Evolutionary conservation across 2,797 vertebrate genomes (phyloP).

Genomic region (Sebastes paucispinis): DNA sequence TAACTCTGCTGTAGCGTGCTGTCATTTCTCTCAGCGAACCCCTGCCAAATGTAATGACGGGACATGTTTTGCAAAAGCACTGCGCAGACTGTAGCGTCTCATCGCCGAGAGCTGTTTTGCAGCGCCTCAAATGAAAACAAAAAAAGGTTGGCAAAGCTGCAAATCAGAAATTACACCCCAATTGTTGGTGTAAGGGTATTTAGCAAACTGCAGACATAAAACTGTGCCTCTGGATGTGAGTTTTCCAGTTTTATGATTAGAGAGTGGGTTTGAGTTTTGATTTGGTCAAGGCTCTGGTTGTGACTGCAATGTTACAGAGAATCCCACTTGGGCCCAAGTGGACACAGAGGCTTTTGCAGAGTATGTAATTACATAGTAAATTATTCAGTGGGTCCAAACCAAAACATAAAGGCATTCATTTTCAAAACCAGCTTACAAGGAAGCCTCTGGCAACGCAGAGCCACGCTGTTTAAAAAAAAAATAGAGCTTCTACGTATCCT

Average conservation of each 20-base stretch:
- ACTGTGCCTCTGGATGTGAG: constrained; percentile 65
- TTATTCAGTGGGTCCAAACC: constrained; percentile 79
- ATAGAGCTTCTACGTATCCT: constrained; percentile 38
- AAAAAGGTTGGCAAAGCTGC: constrained; percentile 54
- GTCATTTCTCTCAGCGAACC: constrained; percentile 42
- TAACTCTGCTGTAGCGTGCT: constrained; percentile 42
- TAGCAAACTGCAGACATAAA: constrained; percentile 73
- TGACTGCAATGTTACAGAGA: constrained; percentile 70
- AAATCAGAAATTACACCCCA: constrained; percentile 75
- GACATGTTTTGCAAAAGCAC: constrained; percentile 50
- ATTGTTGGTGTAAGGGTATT: constrained; percentile 69
- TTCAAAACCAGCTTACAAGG: constrained; percentile 79
- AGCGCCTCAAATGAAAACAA: constrained; percentile 36
- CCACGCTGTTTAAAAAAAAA: constrained; percentile 44
- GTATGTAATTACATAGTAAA: constrained; percentile 84
- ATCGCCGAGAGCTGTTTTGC: constrained; percentile 36
- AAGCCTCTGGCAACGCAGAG: constrained; percentile 61
- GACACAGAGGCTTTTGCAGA: constrained; percentile 76
- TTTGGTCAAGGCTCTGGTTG: constrained; percentile 78
- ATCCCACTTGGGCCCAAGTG: constrained; percentile 72
- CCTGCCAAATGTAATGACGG: constrained; percentile 59
- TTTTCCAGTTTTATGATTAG: constrained; percentile 75
- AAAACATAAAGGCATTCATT: constrained; percentile 81
- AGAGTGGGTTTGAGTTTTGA: constrained; percentile 80
- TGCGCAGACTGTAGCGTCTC: constrained; percentile 35